These are phyloP conservation scores for Tachina fera DNA, from an alignment of 2,888 invertebrate genomes.

Conservation along the genomic window DNA sequence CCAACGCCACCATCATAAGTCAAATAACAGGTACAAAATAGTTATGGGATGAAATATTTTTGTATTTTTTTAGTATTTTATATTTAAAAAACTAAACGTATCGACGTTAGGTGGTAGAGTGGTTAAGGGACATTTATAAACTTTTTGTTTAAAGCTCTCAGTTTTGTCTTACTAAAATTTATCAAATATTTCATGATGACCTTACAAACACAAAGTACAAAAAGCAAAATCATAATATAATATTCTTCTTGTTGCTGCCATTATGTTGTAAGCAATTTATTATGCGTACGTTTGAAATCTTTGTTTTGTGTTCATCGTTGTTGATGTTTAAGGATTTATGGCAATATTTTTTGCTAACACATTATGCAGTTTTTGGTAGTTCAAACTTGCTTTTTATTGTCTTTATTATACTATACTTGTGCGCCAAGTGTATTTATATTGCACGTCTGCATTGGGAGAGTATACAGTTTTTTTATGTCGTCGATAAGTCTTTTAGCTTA, in stretches of 20 bases:
- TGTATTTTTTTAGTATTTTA: too few species aligned
- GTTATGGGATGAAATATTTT: too few species aligned
- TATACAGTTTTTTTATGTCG: too few species aligned
- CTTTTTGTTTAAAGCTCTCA: too few species aligned
- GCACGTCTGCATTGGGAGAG: not conserved
- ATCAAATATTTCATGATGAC: not conserved
- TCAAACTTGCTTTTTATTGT: not conserved
- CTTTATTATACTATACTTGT: not conserved
- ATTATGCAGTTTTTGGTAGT: slow-evolving; percentile 18
- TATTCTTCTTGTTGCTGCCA: not conserved
- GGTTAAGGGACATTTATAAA: too few species aligned
- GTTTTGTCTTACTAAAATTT: not conserved
- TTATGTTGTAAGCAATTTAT: slow-evolving; percentile 51
- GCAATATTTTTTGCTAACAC: slow-evolving; percentile 26
- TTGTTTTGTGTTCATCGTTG: slow-evolving; percentile 21
- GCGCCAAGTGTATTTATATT: not conserved
- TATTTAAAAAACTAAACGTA: too few species aligned
- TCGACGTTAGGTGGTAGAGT: too few species aligned
- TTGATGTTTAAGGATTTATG: slow-evolving; percentile 49
- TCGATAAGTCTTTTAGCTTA: too few species aligned
- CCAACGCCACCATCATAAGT: too few species aligned
- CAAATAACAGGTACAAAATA: too few species aligned
- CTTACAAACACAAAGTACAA: not conserved
- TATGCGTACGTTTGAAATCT: slow-evolving; percentile 41
- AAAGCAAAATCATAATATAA: not conserved